Conservation (phyloP, 2,888 invertebrate genomes). For the Synanthedon vespiformis region DNA sequence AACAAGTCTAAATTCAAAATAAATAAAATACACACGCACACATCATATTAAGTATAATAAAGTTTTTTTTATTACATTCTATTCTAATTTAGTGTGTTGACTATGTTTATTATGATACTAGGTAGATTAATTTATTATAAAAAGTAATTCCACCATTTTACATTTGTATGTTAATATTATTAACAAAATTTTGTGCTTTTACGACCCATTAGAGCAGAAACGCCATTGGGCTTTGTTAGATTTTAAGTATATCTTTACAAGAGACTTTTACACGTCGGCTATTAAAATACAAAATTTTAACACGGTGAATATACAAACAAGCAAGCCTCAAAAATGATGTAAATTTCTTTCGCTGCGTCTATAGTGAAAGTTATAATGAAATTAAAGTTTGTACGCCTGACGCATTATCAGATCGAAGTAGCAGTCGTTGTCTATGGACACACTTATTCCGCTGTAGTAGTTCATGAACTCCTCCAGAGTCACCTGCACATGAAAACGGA, state of each 20-base stretch:
- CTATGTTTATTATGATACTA: too few relatives aligned
- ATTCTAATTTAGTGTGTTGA: too few relatives aligned
- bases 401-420: constrained; percentile 91
- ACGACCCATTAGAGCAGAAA: too few relatives aligned
- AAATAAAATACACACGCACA: neutral
- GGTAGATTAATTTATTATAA: too few relatives aligned
- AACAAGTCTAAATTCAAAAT: constrained; percentile 4
- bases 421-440: constrained; percentile 86
- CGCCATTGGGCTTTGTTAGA: too few relatives aligned
- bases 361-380: neutral
- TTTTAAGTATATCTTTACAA: neutral
- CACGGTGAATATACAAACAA: neutral
- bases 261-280: neutral
- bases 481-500: constrained; percentile 68
- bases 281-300: too few relatives aligned
- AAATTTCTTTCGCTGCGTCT: too few relatives aligned
- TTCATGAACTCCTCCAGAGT: constrained; percentile 86
- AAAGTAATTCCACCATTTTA: too few relatives aligned
- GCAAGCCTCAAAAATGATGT: neutral
- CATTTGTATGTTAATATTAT: too few relatives aligned
- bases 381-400: constrained; percentile 80
- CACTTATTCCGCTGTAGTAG: constrained; percentile 87
- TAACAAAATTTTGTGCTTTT: too few relatives aligned
- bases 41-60: too few relatives aligned
- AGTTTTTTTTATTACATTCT: neutral